These are phyloP conservation scores for Octodonta nipae DNA, from an alignment of 2,888 invertebrate genomes.

Conservation along the genomic window DNA sequence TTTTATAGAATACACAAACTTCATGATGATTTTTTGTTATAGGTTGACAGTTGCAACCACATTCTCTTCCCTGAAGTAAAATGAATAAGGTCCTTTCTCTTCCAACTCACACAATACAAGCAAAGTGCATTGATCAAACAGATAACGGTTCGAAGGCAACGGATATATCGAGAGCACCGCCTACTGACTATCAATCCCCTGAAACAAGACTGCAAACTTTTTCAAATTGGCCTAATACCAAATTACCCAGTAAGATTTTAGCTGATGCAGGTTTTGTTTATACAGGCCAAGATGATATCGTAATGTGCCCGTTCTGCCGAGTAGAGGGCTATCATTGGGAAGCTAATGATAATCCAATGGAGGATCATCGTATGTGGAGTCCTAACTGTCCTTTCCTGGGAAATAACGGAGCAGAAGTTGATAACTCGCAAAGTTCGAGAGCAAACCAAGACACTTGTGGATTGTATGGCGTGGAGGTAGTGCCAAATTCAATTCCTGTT, in stretches of 20 bases:
- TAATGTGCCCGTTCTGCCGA: constrained; percentile 68
- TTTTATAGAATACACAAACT: too few relatives aligned
- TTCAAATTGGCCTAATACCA: constrained; percentile 50
- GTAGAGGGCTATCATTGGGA: constrained; percentile 73
- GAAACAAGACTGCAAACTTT: constrained; percentile 53
- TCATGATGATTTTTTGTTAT: constrained; percentile 15
- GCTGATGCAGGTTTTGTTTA: constrained; percentile 77
- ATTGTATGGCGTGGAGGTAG: constrained; percentile 25
- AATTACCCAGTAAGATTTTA: constrained; percentile 48
- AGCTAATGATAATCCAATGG: constrained; percentile 64
- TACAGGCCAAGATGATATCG: constrained; percentile 46
- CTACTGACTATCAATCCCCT: constrained; percentile 4
- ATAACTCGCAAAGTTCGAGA: constrained; percentile 27
- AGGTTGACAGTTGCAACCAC: constrained; percentile 13
- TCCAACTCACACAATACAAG: too few relatives aligned
- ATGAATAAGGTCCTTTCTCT: too few relatives aligned
- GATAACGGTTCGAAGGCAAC: constrained; percentile 21
- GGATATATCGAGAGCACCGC: constrained; percentile 3
- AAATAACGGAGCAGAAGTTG: constrained; percentile 9
- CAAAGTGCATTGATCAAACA: constrained; percentile 17
- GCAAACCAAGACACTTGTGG: constrained; percentile 29
- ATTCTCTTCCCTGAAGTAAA: too few relatives aligned
- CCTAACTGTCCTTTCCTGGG: constrained; percentile 65
- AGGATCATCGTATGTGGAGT: constrained; percentile 70
- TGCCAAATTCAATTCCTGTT: constrained; percentile 32